Conservation (phyloP, 2,888 invertebrate species). For the Drosophila kuntzei region DNA sequence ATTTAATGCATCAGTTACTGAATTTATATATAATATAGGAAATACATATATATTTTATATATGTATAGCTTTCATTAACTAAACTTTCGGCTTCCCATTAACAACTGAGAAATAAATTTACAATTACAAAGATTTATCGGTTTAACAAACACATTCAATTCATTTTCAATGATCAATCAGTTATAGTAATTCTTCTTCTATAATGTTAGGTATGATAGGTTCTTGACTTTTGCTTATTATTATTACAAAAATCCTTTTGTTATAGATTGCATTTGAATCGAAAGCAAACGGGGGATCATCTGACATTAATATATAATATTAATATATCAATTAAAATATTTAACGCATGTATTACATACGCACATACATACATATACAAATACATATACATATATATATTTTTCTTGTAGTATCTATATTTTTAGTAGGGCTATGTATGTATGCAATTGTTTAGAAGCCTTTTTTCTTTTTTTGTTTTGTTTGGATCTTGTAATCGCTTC, state of each 20-base stretch:
- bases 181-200: constrained; percentile 11
- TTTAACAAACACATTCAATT: constrained; percentile 41
- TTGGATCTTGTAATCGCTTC: constrained; percentile 32
- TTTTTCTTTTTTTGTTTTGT: too few species aligned
- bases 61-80: constrained; percentile 48
- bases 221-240: constrained; percentile 61
- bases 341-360: constrained; percentile 67
- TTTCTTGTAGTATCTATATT: constrained; percentile 18
- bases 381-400: constrained; percentile 22
- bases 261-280: constrained; percentile 40
- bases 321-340: constrained; percentile 63
- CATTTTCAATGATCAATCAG: constrained; percentile 43
- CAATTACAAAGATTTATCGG: constrained; percentile 15
- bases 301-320: constrained; percentile 78
- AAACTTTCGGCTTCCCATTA: constrained; percentile 37
- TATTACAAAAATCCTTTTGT: constrained; percentile 38
- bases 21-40: constrained; percentile 43
- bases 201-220: constrained; percentile 51
- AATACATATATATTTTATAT: constrained; percentile 32
- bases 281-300: constrained; percentile 49
- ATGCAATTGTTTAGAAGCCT: constrained; percentile 24
- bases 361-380: constrained; percentile 24
- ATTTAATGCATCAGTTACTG: constrained; percentile 42
- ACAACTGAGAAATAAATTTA: constrained; percentile 51
- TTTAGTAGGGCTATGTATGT: constrained; percentile 24